phyloP scores from a whole-genome alignment of 2,113 vertebrate species.

The Rhynchomys soricoides region DNA sequence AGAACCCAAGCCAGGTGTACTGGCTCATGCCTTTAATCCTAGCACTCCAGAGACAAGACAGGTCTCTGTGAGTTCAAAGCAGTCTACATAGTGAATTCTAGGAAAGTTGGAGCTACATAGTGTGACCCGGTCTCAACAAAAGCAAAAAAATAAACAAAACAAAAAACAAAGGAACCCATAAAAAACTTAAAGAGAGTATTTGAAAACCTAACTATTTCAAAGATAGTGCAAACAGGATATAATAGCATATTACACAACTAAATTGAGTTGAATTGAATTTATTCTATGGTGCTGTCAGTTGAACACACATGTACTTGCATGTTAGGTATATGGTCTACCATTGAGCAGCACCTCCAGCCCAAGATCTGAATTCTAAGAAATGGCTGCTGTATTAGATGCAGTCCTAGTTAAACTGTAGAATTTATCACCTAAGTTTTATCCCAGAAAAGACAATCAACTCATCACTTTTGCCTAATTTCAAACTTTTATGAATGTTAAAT shows the following conservation, averaged over 20 bases:
- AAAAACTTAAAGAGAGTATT: background rate
- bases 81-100: background rate
- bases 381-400: background rate
- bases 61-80: background rate
- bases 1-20: background rate
- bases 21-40: background rate
- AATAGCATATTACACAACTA: background rate
- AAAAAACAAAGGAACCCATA: background rate
- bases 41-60: background rate
- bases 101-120: background rate
- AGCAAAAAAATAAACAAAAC: background rate
- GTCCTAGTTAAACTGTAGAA: background rate
- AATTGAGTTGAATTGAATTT: background rate
- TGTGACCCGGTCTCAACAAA: background rate
- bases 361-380: background rate
- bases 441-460: background rate
- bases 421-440: background rate
- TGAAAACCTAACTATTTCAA: background rate
- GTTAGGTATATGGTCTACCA: background rate
- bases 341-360: background rate
- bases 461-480: background rate
- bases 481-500: background rate
- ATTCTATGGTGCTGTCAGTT: background rate
- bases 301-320: background rate
- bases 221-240: background rate